Evolutionary conservation across 1,140 invertebrate species (phyloP), one percentile per base, ranked within the genome.

Genomic region (Holcopasites calliopsidis): DNA sequence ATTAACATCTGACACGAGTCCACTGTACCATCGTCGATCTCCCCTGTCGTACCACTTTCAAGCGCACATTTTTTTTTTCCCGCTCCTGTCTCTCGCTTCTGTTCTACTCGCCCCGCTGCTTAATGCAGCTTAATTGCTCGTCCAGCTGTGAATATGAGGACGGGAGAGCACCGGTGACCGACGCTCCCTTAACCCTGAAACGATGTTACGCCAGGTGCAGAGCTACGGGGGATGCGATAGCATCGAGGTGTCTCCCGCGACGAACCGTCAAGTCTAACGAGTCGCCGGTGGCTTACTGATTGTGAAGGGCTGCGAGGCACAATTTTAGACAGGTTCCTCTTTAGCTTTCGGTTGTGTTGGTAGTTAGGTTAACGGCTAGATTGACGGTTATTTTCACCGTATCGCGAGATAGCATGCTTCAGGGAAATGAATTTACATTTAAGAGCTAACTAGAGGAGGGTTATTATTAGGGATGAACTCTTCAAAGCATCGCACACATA

Each of bases 1-100:
- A 90, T 90, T 90, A 90, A 88, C 89, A 88, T 90, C 89, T 89
- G 87, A 89, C 89, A 89, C 83, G 83, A 86, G 87, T 89, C 88
- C 83, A 84, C 76, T 65, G 73, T 81, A 72, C 65, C 71, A 65
- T 75, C 75, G 31, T 26, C 71, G 79, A 87, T 87, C 84, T 72
- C 86, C 81, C 77, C n/a, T n/a, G n/a, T n/a, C n/a, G 77, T 62
- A 76, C 73, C 77, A 86, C 83, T 83, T 83, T 65, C 84, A 82
- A 85, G n/a, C 82, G 80, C 80, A 47, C 82, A 75, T 83, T 82
- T 74, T 71, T 64, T 16, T 49, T 52, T 40, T 62, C 74, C 58
- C 52, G 55, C 76, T 69, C 57, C 28, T 52, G 58, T 79, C 57
- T 44, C 64, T n/a, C 10, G 8, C 7, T 13, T 18, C 16, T n/a